Percentiles rank a stretch among this genome's conserved stretches.
These are phyloP conservation scores for Phocoena phocoena DNA, from an alignment of 2,113 vertebrate genomes.

Conservation along the genomic window DNA sequence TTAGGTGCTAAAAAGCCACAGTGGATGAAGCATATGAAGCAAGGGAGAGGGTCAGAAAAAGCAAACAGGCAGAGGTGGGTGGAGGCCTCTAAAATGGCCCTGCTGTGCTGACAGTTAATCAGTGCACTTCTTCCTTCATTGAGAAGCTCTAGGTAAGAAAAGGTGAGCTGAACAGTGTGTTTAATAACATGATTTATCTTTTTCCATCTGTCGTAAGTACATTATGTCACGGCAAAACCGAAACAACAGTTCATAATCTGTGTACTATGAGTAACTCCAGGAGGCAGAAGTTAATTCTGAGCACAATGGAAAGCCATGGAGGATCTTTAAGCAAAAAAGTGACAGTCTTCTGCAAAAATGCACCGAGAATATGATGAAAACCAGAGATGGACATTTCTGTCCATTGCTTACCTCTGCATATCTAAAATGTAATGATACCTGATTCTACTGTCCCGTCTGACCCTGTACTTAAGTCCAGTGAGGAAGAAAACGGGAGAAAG, in stretches of 20 bases:
- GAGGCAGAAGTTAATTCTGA: neutral
- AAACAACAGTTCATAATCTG: neutral
- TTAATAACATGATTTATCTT: conserved; percentile 2
- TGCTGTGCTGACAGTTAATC: neutral
- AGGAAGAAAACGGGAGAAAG: neutral
- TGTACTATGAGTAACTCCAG: neutral
- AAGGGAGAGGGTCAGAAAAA: neutral
- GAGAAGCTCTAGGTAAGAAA: neutral
- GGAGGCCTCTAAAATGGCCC: accelerated
- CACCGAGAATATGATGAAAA: neutral
- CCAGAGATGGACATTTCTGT: neutral
- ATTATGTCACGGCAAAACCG: neutral
- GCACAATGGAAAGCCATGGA: neutral
- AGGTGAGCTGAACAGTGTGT: neutral
- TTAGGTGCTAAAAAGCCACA: neutral
- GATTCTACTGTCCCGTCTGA: neutral
- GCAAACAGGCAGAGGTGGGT: neutral
- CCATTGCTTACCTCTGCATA: neutral
- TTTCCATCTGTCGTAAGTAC: neutral
- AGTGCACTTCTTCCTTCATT: neutral
- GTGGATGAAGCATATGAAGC: neutral
- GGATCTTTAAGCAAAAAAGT: neutral
- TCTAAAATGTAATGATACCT: neutral
- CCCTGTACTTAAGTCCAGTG: neutral
- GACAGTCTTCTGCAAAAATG: neutral